A percentile compares a stretch with the other conserved stretches of the same genome.
Evolutionary conservation across 1,140 invertebrate species (phyloP).

Genomic region (Gryllus bimaculatus): DNA sequence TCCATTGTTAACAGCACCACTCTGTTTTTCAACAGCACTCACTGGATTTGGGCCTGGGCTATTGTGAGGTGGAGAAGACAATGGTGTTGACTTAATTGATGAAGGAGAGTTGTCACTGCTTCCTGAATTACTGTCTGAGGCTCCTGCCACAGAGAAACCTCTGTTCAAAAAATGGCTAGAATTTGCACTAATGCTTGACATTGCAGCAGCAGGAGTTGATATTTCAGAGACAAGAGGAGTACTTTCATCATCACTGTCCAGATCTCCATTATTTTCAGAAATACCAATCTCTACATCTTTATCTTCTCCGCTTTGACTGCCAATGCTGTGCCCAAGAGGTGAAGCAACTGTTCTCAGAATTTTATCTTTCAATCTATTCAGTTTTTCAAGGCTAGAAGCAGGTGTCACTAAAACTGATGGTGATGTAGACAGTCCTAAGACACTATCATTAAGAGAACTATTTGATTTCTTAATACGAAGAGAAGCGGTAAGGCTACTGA

Average conservation of each 20-base stretch:
- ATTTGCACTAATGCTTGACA: slow-evolving; percentile 2
- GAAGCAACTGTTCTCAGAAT: slow-evolving; percentile 36
- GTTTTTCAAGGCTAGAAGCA: slow-evolving; percentile 31
- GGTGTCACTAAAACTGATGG: slow-evolving; percentile 20
- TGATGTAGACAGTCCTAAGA: slow-evolving; percentile 21
- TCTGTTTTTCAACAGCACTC: neutral
- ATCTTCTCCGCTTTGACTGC: slow-evolving; percentile 30
- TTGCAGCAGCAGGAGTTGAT: slow-evolving; percentile 27
- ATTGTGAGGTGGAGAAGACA: slow-evolving; percentile 14
- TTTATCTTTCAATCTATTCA: slow-evolving; percentile 36
- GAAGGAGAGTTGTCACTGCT: slow-evolving; percentile 25
- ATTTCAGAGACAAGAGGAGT: slow-evolving; percentile 47
- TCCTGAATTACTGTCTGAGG: slow-evolving; percentile 17
- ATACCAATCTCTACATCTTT: slow-evolving; percentile 20
- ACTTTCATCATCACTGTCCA: slow-evolving; percentile 49
- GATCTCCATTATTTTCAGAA: slow-evolving; percentile 25
- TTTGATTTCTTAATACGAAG: slow-evolving; percentile 12
- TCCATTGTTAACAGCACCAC: slow-evolving; percentile 8
- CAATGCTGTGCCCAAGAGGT: slow-evolving; percentile 36
- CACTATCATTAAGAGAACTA: slow-evolving; percentile 22
- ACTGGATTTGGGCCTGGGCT: neutral
- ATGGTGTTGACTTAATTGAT: slow-evolving; percentile 18
- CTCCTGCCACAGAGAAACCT: slow-evolving; percentile 14
- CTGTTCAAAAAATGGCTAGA: slow-evolving; percentile 18
- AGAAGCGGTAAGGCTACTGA: slow-evolving; percentile 7